Base-by-base conservation (phyloP, 2,888 invertebrate species). In the Lobophora halterata region DNA sequence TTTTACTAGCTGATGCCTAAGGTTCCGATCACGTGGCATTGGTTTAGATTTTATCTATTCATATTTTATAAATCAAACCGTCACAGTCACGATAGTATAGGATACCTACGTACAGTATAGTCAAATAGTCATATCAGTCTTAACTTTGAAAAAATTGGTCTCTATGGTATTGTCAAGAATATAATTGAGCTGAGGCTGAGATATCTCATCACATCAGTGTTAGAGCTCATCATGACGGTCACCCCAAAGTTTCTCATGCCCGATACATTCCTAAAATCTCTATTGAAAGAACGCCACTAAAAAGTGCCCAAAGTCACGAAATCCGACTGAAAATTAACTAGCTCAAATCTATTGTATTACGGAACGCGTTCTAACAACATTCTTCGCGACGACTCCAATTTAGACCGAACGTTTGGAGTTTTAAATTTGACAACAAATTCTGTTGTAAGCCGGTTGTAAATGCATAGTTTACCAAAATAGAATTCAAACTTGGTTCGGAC, bases 161-260 rank as follows among this genome's bases (percentile, higher is more conserved):
- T n/a, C n/a, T n/a, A n/a, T n/a, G n/a, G n/a, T n/a, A n/a, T n/a
- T n/a, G n/a, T n/a, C n/a, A n/a, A n/a, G n/a, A n/a, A n/a, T n/a
- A n/a, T n/a, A n/a, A n/a, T n/a, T n/a, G n/a, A n/a, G n/a, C n/a
- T n/a, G n/a, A n/a, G n/a, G n/a, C n/a, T n/a, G n/a, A n/a, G n/a
- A n/a, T n/a, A n/a, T n/a, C n/a, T n/a, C n/a, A n/a, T n/a, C n/a
- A n/a, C n/a, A n/a, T n/a, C n/a, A n/a, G n/a, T n/a, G n/a, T n/a
- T n/a, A n/a, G n/a, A n/a, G n/a, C n/a, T n/a, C n/a, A n/a, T 79
- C 80, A 79, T 79, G 74, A 75, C 77, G 68, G 71, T 70, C 69
- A 54, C 66, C 58, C 69, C 19, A 49, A 75, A 79, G 76, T 74
- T 71, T 78, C 75, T 71, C 74, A 71, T 68, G 68, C 60, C 65